phyloP scores from a whole-genome alignment of 2,797 vertebrate species.

The Dicrostonyx torquatus region DNA sequence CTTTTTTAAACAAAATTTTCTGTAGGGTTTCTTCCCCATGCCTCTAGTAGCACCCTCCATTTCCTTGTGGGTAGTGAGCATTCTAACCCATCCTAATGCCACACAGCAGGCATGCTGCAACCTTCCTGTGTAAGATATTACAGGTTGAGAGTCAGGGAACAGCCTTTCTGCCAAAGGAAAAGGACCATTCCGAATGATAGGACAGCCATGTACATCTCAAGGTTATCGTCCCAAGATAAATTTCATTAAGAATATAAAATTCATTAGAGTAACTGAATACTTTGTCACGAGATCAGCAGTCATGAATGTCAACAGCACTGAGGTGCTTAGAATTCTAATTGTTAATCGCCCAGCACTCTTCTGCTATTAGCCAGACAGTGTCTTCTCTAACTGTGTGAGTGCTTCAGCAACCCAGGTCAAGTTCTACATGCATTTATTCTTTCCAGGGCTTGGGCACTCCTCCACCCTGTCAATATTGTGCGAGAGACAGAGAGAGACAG shows the following conservation, averaged over 20 bases:
- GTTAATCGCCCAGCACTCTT: background rate
- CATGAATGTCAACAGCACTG: background rate
- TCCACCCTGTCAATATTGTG: background rate
- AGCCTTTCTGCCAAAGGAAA: constrained; percentile 1
- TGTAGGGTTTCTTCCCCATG: background rate
- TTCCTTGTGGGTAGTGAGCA: background rate
- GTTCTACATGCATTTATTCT: background rate
- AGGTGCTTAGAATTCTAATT: background rate
- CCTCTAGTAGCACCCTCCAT: background rate
- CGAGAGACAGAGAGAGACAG: background rate
- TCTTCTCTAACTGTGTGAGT: background rate
- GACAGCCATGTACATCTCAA: background rate
- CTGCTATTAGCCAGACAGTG: background rate
- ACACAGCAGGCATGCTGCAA: no score
- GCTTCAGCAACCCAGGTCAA: background rate
- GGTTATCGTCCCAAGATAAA: constrained; percentile 22
- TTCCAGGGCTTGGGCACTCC: background rate
- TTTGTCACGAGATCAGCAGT: background rate
- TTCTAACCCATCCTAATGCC: background rate
- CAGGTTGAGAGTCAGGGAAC: background rate
- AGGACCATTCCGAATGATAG: background rate
- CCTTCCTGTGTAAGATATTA: background rate
- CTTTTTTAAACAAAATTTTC: background rate
- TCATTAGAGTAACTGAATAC: background rate
- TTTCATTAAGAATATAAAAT: background rate